Base-by-base conservation (phyloP, 2,888 invertebrate genomes). In the Brachycybe producta region DNA sequence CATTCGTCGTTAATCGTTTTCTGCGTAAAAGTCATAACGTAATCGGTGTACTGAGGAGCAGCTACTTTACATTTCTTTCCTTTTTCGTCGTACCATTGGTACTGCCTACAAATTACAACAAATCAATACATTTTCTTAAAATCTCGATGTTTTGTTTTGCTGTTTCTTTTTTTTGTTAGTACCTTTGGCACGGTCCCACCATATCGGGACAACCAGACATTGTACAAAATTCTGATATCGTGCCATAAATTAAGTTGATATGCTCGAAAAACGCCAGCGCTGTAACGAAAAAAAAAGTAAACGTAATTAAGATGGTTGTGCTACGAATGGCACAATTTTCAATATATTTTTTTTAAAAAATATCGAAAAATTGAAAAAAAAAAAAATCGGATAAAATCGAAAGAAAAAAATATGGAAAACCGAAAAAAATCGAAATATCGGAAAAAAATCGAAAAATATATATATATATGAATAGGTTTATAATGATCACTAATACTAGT, bases 11-110 rank as follows among this genome's bases (percentile, higher is more conserved):
- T 86, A 73, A 95, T 84, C 61, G 88, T 91, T 75, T 90, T 90
- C 73, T 95, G 92, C 62, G 88, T 90, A 75, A 84, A 91, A 57
- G 94, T 91, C 90, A 95, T 95, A 67, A 94, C 94, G 74, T 91
- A 92, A 75, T 97, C 95, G 71, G 95, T 86, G 73, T 95, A 97
- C 73, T 95, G 94, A 62, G 94, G 92, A 62, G 95, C 94, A 59
- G 94, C 86, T 64, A 94, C 85, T 71, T 91, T 85, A 60, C 84
- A 84, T 75, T 95, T 95, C 76, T 95, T 95, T 62, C 95, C 94
- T 73, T 92, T 92, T 71, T 95, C 95, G 73, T 97, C 95, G 74
- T 88, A 84, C 95, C 95, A 97, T 64, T 87, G 80, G 77, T 94
- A 95, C 67, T 84, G 82, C 76, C 94, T 92, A 66, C 17, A 52